Percentiles rank a stretch among this genome's conserved stretches.
Evolutionary conservation across 2,797 vertebrate genomes (phyloP).

Genomic region (Morelia viridis): DNA sequence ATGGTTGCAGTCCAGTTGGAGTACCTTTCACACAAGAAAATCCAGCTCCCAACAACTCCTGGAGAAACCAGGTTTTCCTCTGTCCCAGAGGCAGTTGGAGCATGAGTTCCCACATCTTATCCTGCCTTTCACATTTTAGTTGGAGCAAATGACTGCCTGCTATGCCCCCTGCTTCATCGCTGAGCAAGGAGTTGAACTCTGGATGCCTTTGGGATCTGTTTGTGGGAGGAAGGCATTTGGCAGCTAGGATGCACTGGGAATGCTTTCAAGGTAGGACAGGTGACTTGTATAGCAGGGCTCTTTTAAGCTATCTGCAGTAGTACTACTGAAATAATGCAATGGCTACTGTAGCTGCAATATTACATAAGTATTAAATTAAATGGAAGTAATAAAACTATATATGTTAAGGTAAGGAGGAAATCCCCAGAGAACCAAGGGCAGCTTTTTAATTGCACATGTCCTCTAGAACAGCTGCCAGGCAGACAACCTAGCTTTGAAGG

Average conservation of each 20-base stretch:
- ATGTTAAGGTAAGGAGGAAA: neutral
- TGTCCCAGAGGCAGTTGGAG: neutral
- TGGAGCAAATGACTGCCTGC: neutral
- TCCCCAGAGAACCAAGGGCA: neutral
- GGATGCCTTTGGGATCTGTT: neutral
- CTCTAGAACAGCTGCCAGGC: neutral
- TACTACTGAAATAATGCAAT: neutral
- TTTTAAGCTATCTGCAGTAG: neutral
- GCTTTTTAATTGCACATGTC: neutral
- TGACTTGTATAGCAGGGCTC: neutral
- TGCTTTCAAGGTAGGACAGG: neutral
- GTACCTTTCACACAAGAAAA: neutral
- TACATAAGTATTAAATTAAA: neutral
- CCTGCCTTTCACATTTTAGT: neutral
- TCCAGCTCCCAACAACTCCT: neutral
- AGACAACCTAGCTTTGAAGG: neutral
- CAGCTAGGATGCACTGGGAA: neutral
- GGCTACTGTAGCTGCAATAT: neutral
- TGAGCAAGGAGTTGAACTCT: neutral
- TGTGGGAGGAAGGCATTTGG: neutral
- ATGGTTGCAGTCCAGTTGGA: neutral
- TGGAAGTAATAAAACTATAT: neutral
- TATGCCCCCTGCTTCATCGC: neutral
- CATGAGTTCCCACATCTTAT: neutral
- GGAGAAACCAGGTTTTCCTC: neutral